Evolutionary conservation across 1,140 invertebrate species (phyloP).

Genomic region (Eriocheir sinensis): DNA sequence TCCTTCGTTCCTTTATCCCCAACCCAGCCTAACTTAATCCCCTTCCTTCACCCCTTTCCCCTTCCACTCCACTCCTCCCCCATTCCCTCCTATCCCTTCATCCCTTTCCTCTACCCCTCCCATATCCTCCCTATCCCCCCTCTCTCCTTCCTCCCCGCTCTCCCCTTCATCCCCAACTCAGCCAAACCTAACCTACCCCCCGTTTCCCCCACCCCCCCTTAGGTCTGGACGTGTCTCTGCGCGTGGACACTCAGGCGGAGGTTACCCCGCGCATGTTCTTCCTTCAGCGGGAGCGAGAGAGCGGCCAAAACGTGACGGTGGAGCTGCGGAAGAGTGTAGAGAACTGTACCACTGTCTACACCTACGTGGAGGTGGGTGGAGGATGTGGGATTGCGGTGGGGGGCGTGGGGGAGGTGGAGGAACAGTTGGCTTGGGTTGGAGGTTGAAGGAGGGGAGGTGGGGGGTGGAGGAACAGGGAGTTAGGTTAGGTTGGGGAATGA

Average conservation of each 20-base stretch:
- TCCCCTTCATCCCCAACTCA: neutral
- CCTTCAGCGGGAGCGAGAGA: neutral
- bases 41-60: neutral
- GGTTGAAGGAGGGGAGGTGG: neutral
- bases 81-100: neutral
- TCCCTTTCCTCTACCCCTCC: neutral
- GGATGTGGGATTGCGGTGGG: neutral
- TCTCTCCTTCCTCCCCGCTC: neutral
- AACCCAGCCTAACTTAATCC: neutral
- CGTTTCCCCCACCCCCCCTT: neutral
- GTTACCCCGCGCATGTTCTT: conserved; percentile 58
- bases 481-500: no score
- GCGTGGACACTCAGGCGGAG: conserved; percentile 35
- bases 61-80: neutral
- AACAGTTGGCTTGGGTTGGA: neutral
- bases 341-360: conserved; percentile 44
- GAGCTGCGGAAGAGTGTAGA: conserved; percentile 50
- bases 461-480: no score
- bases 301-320: neutral
- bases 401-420: neutral
- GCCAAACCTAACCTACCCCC: neutral
- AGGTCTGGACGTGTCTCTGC: conserved; percentile 48
- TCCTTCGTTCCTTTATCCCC: neutral
- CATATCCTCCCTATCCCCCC: neutral
- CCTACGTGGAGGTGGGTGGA: conserved; percentile 49